Evolutionary conservation across 2,113 vertebrate species (phyloP).

Genomic region (Ptychochromis oligacanthus): DNA sequence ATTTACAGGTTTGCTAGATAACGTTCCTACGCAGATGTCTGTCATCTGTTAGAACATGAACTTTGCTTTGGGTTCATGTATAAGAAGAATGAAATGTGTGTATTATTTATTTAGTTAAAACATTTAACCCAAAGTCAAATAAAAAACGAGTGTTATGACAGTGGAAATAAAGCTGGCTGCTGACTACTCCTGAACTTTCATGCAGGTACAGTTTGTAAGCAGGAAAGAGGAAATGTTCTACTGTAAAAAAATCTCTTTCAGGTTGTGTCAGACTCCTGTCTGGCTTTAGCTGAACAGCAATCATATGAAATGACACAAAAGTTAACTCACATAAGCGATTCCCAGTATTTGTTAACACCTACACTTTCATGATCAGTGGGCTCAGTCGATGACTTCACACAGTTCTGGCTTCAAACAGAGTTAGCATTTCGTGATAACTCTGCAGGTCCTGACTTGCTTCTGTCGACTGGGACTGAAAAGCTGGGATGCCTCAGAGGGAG

Average conservation of each 20-base stretch:
- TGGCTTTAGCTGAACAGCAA: not conserved
- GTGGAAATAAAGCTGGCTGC: not conserved
- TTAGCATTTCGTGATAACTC: conserved; percentile 7
- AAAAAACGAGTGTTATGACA: not conserved
- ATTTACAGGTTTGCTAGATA: conserved; percentile 39
- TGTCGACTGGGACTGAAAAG: not conserved
- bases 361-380: not conserved
- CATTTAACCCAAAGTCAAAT: not conserved
- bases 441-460: conserved; percentile 40
- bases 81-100: not conserved
- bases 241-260: not conserved
- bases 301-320: not conserved
- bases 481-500: conserved; percentile 35
- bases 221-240: conserved; percentile 17
- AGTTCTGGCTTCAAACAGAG: not conserved
- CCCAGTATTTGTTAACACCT: not conserved
- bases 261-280: not conserved
- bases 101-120: not conserved
- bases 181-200: not conserved
- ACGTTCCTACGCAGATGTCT: conserved; percentile 19
- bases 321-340: not conserved
- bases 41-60: conserved; percentile 30
- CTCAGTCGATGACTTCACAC: conserved; percentile 32
- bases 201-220: not conserved
- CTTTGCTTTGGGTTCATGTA: not conserved